These are phyloP conservation scores for Lithobates pipiens DNA, from an alignment of 2,797 vertebrate genomes.

Conservation along the genomic window DNA sequence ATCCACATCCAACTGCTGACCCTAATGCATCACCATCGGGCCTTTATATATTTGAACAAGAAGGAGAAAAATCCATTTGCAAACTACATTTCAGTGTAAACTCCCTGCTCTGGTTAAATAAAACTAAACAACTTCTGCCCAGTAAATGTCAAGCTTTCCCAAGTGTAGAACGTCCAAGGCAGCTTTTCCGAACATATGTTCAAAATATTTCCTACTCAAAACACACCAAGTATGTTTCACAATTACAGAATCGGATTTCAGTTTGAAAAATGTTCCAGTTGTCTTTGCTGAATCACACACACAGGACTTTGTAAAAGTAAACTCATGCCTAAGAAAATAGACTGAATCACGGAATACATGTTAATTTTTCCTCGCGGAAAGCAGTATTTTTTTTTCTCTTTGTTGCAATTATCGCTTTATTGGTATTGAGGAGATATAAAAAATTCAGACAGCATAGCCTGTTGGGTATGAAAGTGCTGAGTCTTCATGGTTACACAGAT, in stretches of 20 bases:
- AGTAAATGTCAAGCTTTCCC: conserved; percentile 34
- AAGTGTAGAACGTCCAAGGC: conserved; percentile 29
- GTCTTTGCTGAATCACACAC: conserved; percentile 48
- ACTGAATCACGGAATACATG: conserved; percentile 41
- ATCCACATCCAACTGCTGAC: neutral
- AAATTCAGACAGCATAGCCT: neutral
- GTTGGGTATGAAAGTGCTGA: neutral
- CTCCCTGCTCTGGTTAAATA: conserved; percentile 25
- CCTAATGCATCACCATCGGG: neutral
- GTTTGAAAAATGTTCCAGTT: conserved; percentile 42
- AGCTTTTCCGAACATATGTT: conserved; percentile 38
- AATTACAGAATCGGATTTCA: conserved; percentile 54
- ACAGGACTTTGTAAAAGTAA: conserved; percentile 19
- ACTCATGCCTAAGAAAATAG: conserved; percentile 44
- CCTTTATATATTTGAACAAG: conserved; percentile 19
- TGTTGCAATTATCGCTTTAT: neutral
- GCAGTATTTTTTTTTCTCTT: neutral
- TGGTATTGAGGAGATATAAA: neutral
- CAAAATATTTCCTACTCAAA: conserved; percentile 52
- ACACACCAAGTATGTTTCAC: conserved; percentile 41
- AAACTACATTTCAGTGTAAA: conserved; percentile 17
- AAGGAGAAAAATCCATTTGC: conserved; percentile 23
- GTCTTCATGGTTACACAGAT: neutral
- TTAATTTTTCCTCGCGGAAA: neutral
- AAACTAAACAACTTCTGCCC: conserved; percentile 19